Evolutionary conservation across 1,140 invertebrate species (phyloP), one percentile per base, ranked within the genome.

Genomic region (Thaumatotibia leucotreta): DNA sequence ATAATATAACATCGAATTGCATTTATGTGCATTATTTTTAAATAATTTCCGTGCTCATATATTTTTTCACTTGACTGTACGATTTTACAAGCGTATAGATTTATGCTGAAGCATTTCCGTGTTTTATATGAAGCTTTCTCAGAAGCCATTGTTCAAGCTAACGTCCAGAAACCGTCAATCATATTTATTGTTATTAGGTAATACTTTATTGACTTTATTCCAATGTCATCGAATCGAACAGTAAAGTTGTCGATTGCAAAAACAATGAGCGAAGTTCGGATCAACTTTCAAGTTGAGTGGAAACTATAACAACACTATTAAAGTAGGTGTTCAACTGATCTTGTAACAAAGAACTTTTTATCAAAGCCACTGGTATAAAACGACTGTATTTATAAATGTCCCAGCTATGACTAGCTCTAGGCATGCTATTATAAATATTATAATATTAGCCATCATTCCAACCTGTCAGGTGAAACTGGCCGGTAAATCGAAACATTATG

Each of bases 311-410:
- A 68, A 74, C 65, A 67, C 54, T 65, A 71, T 74, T 72, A 74
- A 72, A 74, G 69, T 79, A 70, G 70, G 70, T 78, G 73, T 70
- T 75, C 66, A 74, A 62, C 69, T 31, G 52, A 64, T 69, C 72
- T 67, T 72, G 69, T 79, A 76, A 76, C 83, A 82, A 76, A 72
- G 74, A 66, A 68, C 74, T 77, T 72, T 75, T 45, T 77, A 76
- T 79, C 76, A 75, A 72, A 69, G 68, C 68, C 50, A 54, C 66
- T 75, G 73, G 65, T 68, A 67, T 64, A 73, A 73, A 67, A 50
- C 68, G 71, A 61, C 82, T 45, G 39, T 45, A 45, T 45, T 20
- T 20, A 17, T 39, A 45, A 45, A 45, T 20, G 17, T 45, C 39
- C 24, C 50, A 22, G 8, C n/a, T 0, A 54, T 24, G 50, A 54